A percentile compares a stretch with the other conserved stretches of the same genome.
These are phyloP conservation scores for Aphelocoma californica DNA, from an alignment of 2,797 vertebrate species.

Conservation along the genomic window DNA sequence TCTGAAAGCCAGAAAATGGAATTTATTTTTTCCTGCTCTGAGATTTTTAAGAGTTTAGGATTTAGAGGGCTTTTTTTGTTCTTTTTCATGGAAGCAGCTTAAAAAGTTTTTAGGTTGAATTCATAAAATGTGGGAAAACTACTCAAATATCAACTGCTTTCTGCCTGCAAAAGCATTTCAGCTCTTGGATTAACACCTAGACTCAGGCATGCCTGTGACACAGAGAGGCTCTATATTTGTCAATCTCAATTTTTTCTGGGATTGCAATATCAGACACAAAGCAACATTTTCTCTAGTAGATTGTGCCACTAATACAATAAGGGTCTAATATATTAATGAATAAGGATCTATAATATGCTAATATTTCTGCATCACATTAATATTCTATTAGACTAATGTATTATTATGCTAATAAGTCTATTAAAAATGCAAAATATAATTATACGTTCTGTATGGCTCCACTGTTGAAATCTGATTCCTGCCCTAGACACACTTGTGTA, in stretches of 20 bases:
- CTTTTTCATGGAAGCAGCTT: background rate
- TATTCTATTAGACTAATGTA: slow-evolving; percentile 66
- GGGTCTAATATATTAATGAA: slow-evolving; percentile 66
- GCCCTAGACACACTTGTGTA: slow-evolving; percentile 13
- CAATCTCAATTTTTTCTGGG: background rate
- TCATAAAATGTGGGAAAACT: background rate
- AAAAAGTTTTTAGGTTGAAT: background rate
- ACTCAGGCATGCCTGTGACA: background rate
- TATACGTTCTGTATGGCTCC: slow-evolving; percentile 39
- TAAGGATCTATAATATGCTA: slow-evolving; percentile 64
- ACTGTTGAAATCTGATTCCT: slow-evolving; percentile 41
- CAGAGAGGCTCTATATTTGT: background rate
- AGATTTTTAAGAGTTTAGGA: background rate
- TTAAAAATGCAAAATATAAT: slow-evolving; percentile 74
- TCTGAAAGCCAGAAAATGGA: background rate
- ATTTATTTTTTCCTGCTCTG: background rate
- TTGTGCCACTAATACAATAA: slow-evolving; percentile 53
- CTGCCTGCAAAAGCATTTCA: background rate
- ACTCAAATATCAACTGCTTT: background rate
- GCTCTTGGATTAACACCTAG: background rate
- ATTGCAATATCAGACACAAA: slow-evolving; percentile 25
- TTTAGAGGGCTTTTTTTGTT: background rate
- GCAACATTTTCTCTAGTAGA: slow-evolving; percentile 43
- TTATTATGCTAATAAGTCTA: slow-evolving; percentile 66
- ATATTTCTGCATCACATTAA: slow-evolving; percentile 64